phyloP scores from a whole-genome alignment of 53 echinoderm and acorn worm genomes.

The Apostichopus leukothele region DNA sequence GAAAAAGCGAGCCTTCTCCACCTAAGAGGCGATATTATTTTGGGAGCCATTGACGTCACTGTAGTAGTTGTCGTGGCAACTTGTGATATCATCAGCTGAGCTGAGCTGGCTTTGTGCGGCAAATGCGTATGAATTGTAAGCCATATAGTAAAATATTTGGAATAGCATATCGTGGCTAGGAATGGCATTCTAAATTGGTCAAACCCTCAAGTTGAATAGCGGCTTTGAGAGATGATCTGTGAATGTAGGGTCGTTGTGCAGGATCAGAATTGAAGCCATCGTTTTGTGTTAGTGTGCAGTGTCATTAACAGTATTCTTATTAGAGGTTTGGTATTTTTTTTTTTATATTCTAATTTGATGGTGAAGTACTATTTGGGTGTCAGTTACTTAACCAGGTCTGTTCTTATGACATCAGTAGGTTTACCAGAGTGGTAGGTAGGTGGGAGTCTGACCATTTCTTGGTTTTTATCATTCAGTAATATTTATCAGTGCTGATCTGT shows the following conservation, averaged over 20 bases:
- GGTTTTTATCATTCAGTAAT: too few relatives aligned
- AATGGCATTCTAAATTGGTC: not conserved
- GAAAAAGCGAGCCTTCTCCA: slow-evolving; percentile 51
- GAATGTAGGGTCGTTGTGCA: not conserved
- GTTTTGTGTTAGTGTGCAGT: too few relatives aligned
- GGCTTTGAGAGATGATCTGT: not conserved
- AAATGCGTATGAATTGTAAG: slow-evolving; percentile 13
- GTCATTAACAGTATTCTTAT: too few relatives aligned
- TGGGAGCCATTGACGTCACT: slow-evolving; percentile 68
- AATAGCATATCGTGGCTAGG: slow-evolving; percentile 3
- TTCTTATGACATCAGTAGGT: too few relatives aligned
- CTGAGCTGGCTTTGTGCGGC: slow-evolving; percentile 10
- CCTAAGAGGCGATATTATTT: slow-evolving; percentile 66
- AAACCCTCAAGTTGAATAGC: not conserved
- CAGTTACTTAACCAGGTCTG: too few relatives aligned
- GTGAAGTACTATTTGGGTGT: too few relatives aligned
- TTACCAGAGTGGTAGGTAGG: too few relatives aligned
- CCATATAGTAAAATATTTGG: slow-evolving; percentile 19
- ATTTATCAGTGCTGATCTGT: too few relatives aligned
- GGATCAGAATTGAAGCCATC: too few relatives aligned
- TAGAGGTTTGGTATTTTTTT: too few relatives aligned
- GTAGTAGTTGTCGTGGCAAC: slow-evolving; percentile 59
- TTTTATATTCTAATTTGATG: too few relatives aligned
- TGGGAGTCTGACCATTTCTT: too few relatives aligned
- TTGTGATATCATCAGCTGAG: slow-evolving; percentile 64